Evolutionary conservation across 2,888 invertebrate species (phyloP).

Genomic region (Mycogona germanica): DNA sequence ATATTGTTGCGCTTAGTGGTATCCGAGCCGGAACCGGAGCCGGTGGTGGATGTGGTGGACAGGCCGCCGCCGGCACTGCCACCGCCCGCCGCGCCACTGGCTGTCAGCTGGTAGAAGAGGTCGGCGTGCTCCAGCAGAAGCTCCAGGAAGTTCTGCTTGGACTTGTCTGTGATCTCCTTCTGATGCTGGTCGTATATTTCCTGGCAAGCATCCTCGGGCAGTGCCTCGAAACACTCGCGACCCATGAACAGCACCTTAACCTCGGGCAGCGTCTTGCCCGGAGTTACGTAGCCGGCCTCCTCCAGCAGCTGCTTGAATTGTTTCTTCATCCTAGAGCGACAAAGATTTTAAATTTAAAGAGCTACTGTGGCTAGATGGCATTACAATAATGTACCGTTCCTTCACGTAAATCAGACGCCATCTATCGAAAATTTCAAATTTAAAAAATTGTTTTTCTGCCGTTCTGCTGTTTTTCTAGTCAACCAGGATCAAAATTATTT

Average conservation of each 20-base stretch:
- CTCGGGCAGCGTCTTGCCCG: constrained; percentile 85
- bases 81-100: no score
- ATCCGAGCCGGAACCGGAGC: constrained; percentile 75
- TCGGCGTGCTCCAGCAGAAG: constrained; percentile 83
- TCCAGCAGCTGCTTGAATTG: constrained; percentile 87
- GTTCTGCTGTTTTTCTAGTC: no score
- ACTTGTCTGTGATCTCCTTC: constrained; percentile 72
- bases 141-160: constrained; percentile 86
- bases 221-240: constrained; percentile 82
- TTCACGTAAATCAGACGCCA: no score
- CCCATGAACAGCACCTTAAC: constrained; percentile 83
- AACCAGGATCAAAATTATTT: no score
- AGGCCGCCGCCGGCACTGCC: no score
- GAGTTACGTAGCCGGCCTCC: constrained; percentile 88
- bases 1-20: no score
- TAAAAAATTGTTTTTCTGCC: no score
- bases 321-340: constrained; percentile 73
- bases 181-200: constrained; percentile 91
- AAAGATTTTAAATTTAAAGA: background rate
- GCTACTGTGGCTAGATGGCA: no score
- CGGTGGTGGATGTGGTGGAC: constrained; percentile 80
- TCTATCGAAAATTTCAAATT: no score
- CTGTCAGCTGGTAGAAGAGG: constrained; percentile 72
- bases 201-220: constrained; percentile 79
- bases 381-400: no score